These are phyloP conservation scores for Poecilia latipinna DNA, from an alignment of 2,113 vertebrate genomes.

Conservation along the genomic window DNA sequence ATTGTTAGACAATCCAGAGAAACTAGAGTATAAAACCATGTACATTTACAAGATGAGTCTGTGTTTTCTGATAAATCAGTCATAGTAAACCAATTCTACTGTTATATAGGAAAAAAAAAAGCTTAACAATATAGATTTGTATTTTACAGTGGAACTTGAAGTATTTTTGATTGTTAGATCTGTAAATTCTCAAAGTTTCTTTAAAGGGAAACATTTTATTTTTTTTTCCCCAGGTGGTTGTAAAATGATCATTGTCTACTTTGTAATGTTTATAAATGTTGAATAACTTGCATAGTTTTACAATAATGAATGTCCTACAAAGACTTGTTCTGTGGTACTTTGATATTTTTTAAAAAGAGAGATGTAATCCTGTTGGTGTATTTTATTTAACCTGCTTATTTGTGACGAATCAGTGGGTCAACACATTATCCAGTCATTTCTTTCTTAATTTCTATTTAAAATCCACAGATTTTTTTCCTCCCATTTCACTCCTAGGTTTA, in stretches of 20 bases:
- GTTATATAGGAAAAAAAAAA: neutral
- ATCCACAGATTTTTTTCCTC: no score
- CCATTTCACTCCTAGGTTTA: no score
- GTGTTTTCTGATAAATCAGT: neutral
- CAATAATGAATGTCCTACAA: conserved; percentile 70
- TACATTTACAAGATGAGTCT: conserved; percentile 2
- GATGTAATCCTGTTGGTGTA: conserved; percentile 49
- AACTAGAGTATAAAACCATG: neutral
- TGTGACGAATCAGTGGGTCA: conserved; percentile 29
- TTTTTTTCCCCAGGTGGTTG: conserved; percentile 60
- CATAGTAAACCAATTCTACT: conserved; percentile 9
- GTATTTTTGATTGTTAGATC: conserved; percentile 12
- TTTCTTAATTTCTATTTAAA: neutral
- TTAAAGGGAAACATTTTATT: conserved; percentile 37
- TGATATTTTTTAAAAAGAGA: conserved; percentile 69
- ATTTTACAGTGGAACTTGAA: neutral
- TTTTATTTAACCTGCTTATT: conserved; percentile 51
- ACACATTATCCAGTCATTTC: neutral
- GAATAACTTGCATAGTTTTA: conserved; percentile 79
- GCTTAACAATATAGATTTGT: neutral
- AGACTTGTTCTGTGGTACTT: conserved; percentile 77
- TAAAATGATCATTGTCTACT: conserved; percentile 62
- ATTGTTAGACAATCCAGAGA: conserved; percentile 26
- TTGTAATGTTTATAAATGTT: conserved; percentile 80
- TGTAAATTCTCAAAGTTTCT: conserved; percentile 54